phyloP scores from a whole-genome alignment of 2,888 invertebrate genomes.

The Troides helena region DNA sequence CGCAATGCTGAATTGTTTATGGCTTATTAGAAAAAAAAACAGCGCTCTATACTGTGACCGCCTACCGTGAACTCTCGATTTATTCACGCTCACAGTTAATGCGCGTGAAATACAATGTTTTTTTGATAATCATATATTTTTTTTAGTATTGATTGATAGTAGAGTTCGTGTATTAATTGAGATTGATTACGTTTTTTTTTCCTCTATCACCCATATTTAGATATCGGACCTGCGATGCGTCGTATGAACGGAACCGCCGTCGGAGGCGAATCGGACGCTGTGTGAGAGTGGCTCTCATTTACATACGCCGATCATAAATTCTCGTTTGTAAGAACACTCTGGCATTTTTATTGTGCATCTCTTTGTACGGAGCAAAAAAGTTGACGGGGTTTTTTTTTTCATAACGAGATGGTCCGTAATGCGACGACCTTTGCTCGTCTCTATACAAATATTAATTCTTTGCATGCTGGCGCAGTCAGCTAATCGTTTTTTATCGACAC shows the following conservation, averaged over 20 bases:
- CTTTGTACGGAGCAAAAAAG: constrained; percentile 65
- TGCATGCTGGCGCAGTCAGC: constrained; percentile 53
- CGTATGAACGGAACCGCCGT: constrained; percentile 34
- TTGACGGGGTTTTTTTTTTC: constrained; percentile 58
- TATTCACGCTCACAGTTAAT: constrained; percentile 10
- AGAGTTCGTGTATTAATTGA: constrained; percentile 3
- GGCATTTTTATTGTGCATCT: constrained; percentile 77
- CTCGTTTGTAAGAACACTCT: constrained; percentile 78
- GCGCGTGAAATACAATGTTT: constrained; percentile 8
- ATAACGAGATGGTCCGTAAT: constrained; percentile 54
- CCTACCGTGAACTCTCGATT: background rate
- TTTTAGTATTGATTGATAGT: background rate
- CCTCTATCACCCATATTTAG: background rate
- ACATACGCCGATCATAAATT: constrained; percentile 76
- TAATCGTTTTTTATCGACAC: constrained; percentile 64
- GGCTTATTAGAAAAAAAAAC: constrained; percentile 13
- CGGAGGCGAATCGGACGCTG: constrained; percentile 30
- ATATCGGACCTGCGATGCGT: constrained; percentile 36
- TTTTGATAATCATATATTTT: background rate
- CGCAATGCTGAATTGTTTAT: constrained; percentile 19
- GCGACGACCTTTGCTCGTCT: constrained; percentile 64
- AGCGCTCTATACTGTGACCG: background rate
- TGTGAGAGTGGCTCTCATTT: constrained; percentile 65
- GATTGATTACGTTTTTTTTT: constrained; percentile 11
- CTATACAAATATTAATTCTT: constrained; percentile 75